Evolutionary conservation across 92 coral and sea anemone genomes (phyloP), one percentile per base, ranked within the genome.

Genomic region (Paragorgia papillata): DNA sequence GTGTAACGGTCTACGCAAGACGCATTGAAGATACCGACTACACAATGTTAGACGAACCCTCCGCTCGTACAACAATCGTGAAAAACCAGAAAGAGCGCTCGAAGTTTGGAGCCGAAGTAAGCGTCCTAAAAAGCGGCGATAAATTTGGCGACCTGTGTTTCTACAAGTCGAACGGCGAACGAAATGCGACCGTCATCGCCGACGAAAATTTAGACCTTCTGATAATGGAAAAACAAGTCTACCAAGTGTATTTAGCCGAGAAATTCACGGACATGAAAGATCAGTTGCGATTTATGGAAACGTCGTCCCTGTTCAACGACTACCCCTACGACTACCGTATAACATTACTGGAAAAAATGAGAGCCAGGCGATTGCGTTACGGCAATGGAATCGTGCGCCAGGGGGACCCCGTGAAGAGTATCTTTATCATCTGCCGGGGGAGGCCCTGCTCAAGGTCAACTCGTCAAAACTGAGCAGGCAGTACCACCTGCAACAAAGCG

Each of bases 151-250:
- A 95, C 60, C 69, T 90, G 60, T 92, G 90, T 12, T 76, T 91
- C 74, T 75, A 76, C 81, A 79, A 91, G 66, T 85, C 80, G 24
- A 81, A 85, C 37, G 88, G 82, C 59, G 97, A 95, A 46, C 90
- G 99, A 73, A 95, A 85, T 61, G 97, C 99, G 14, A 91, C 99
- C 0, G 90, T 85, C 22, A 85, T 95, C 13, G 90, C 99, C 18
- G 97, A 95, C 74, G 99, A 95, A 51, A 59, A 78, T 15, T 82
- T 92, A 0, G 80, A 85, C 7, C 67, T 95, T 3, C 76, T 95
- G 32, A 80, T 84, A 25, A 84, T 95, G 7, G 86, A 85, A 40
- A 86, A 79, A 56, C 51, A 70, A 0, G 79, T 91, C 33, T 95
- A 85, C 61, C 67, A 76, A 75, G 74, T 74, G 17, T 77, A 86